phyloP scores from a whole-genome alignment of 2,888 invertebrate species.

The Phytoseiulus persimilis region DNA sequence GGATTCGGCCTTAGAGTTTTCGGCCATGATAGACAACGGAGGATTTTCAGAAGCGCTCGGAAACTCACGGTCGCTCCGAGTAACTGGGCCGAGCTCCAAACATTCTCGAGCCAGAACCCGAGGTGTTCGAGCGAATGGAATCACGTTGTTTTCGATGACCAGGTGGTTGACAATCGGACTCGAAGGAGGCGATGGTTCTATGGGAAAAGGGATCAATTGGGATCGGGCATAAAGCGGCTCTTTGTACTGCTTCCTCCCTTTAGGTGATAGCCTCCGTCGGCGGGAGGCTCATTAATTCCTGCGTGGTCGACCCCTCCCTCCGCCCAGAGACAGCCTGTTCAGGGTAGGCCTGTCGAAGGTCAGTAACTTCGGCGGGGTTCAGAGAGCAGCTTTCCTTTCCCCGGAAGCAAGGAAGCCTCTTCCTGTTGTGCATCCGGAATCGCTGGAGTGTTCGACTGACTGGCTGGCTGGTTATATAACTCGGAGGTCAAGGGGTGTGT shows the following conservation, averaged over 20 bases:
- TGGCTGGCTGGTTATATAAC: neutral
- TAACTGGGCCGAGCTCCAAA: too few relatives aligned
- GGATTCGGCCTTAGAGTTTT: neutral
- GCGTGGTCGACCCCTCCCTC: neutral
- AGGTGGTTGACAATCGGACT: neutral
- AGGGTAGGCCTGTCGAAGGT: neutral
- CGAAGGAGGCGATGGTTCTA: neutral
- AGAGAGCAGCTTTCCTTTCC: neutral
- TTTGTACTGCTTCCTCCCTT: neutral
- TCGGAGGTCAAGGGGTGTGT: constrained; percentile 5
- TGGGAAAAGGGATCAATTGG: neutral
- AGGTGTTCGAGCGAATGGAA: neutral
- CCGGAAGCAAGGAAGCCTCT: constrained; percentile 5
- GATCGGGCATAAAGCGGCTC: neutral
- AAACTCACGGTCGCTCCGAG: too few relatives aligned
- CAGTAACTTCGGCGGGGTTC: neutral
- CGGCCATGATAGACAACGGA: too few relatives aligned
- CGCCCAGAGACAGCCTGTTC: neutral
- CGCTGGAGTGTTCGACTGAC: neutral
- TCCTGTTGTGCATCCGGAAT: constrained; percentile 5
- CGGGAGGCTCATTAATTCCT: neutral
- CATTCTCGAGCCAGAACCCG: neutral
- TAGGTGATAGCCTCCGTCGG: neutral
- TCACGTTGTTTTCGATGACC: neutral
- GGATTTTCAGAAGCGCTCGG: too few relatives aligned